phyloP scores from a whole-genome alignment of 1,140 invertebrate genomes.

The Euura saliciscinereae region DNA sequence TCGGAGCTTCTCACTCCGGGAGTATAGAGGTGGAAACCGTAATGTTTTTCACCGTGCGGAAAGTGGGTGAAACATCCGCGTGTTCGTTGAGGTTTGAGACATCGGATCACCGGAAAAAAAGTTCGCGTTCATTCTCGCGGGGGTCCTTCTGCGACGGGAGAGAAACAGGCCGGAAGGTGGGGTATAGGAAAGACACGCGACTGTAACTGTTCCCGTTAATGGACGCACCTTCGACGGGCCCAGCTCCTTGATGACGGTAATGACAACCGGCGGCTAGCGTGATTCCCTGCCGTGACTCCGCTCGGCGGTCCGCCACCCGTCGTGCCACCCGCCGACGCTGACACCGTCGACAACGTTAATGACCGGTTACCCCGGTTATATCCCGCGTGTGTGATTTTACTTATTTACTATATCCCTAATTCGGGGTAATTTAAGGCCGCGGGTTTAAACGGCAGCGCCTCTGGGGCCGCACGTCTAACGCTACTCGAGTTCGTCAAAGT shows the following conservation, averaged over 20 bases:
- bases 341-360: slow-evolving; percentile 10
- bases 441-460: background rate
- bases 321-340: slow-evolving; percentile 9
- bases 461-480: background rate
- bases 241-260: background rate
- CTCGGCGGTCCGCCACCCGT: background rate
- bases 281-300: slow-evolving; percentile 11
- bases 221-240: no score
- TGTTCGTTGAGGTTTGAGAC: no score
- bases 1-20: background rate
- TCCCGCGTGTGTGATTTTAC: slow-evolving; percentile 2
- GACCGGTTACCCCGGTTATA: slow-evolving; percentile 10
- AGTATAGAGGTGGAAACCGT: background rate
- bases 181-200: no score
- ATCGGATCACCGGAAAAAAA: no score
- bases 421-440: background rate
- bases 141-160: no score
- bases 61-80: no score
- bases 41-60: background rate
- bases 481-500: no score
- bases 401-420: background rate
- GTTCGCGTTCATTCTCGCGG: no score
- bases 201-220: no score
- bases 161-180: no score
- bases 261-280: slow-evolving; percentile 1